Conservation (phyloP, 2,797 vertebrate genomes). For the Periparus ater region DNA sequence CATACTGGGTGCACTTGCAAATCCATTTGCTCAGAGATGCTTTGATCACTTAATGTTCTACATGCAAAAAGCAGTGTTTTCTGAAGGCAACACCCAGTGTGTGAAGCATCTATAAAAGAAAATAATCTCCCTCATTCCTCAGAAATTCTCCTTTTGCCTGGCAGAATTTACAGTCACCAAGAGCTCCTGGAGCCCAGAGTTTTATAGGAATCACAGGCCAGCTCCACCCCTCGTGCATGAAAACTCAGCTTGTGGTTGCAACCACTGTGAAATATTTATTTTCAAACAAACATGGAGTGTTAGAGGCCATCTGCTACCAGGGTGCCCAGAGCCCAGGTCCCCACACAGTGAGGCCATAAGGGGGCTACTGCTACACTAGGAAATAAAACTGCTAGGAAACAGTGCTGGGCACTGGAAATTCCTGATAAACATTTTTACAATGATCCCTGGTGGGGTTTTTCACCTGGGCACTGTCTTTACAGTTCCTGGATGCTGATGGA, state of each 20-base stretch:
- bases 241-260: background rate
- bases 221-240: background rate
- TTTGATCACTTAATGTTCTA: conserved; percentile 17
- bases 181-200: background rate
- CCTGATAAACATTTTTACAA: background rate
- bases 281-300: background rate
- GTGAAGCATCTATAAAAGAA: background rate
- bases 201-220: background rate
- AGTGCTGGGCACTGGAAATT: background rate
- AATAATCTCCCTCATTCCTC: background rate
- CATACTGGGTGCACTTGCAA: background rate
- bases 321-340: background rate
- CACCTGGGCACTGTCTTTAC: background rate
- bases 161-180: background rate
- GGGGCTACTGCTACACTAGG: background rate
- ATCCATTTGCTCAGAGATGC: background rate
- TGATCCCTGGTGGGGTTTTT: background rate
- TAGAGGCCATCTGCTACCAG: background rate
- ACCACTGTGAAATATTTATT: background rate
- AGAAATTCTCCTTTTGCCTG: background rate
- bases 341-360: background rate
- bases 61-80: background rate
- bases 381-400: background rate
- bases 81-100: background rate
- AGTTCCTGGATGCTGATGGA: background rate